Evolutionary conservation across 2,797 vertebrate species (phyloP), one percentile per base, ranked within the genome.

Genomic region (Girardinus metallicus): DNA sequence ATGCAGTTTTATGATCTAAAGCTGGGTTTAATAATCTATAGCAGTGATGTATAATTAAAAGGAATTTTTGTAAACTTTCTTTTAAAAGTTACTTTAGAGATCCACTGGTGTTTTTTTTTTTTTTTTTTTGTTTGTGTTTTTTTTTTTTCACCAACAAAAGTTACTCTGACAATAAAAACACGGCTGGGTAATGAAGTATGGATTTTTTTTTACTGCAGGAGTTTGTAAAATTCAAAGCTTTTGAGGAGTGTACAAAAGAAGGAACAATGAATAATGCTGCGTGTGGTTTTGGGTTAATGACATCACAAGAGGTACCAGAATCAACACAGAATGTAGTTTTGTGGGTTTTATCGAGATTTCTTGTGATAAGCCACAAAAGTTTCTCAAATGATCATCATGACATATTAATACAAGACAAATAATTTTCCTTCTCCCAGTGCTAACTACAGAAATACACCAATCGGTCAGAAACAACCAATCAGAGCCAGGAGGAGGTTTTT

Each of bases 1-100:
- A 72, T 18, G 31, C 57, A 75, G 76, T 84, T 83, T 84, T 57
- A 12, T 79, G 41, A 68, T 77, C 11, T 13, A 43, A n/a, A n/a
- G 39, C 41, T 43, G n/a, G 11, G 2, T 70, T 15, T 70, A 70
- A 70, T 70, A 6, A 44, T 70, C 11, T 44, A 15, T 43, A n/a
- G 44, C 66, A 15, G 26, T 43, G 39, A 70, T 70, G 34, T 23
- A 68, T 68, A 39, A 12, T 68, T 68, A 39, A 21, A n/a, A 26
- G 3, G 23, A 43, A 41, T 41, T 68, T 26, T 41, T 43, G n/a
- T 43, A 44, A 13, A n/a, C 39, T 44, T 70, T 70, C 11, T 70
- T 70, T 76, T 79, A 36, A 36, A 12, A 86, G 41, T 15, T 43
- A 29, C 78, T 83, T 44, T 43, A 70, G 39, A 44, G 66, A 15